These are phyloP conservation scores for Struthidea cinerea DNA, from an alignment of 2,113 vertebrate genomes.

Conservation along the genomic window DNA sequence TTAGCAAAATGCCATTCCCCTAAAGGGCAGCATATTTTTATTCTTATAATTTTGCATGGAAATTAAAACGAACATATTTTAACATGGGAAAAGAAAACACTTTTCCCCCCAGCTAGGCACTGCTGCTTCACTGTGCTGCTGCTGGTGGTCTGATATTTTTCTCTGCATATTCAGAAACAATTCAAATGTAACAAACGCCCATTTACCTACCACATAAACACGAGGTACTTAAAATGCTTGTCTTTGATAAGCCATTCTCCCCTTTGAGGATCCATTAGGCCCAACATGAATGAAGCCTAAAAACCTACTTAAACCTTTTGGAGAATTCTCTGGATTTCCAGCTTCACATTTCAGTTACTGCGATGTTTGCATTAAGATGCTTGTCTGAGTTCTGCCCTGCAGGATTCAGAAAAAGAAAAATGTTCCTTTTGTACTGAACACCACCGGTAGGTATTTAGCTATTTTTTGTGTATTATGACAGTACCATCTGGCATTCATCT, in stretches of 20 bases:
- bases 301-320: conserved; percentile 23
- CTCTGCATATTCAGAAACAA: neutral
- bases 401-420: conserved; percentile 38
- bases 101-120: neutral
- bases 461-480: conserved; percentile 38
- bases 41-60: conserved; percentile 2
- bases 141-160: neutral
- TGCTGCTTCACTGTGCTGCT: neutral
- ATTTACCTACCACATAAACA: neutral
- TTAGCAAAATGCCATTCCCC: conserved; percentile 43
- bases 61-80: conserved; percentile 26
- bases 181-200: neutral
- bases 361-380: conserved; percentile 29
- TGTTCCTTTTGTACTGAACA: conserved; percentile 18
- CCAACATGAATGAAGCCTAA: neutral
- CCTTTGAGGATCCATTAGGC: conserved; percentile 1
- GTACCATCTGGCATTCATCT: conserved; percentile 64
- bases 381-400: conserved; percentile 28
- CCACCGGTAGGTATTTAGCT: neutral
- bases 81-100: conserved; percentile 11
- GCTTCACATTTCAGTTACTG: conserved; percentile 8
- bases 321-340: conserved; percentile 33
- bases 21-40: conserved; percentile 25
- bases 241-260: conserved; percentile 22
- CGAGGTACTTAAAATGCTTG: neutral